Percentiles rank a stretch among this genome's conserved stretches.
These are phyloP conservation scores for Botia almorhae DNA, from an alignment of 2,797 vertebrate species.

Conservation along the genomic window DNA sequence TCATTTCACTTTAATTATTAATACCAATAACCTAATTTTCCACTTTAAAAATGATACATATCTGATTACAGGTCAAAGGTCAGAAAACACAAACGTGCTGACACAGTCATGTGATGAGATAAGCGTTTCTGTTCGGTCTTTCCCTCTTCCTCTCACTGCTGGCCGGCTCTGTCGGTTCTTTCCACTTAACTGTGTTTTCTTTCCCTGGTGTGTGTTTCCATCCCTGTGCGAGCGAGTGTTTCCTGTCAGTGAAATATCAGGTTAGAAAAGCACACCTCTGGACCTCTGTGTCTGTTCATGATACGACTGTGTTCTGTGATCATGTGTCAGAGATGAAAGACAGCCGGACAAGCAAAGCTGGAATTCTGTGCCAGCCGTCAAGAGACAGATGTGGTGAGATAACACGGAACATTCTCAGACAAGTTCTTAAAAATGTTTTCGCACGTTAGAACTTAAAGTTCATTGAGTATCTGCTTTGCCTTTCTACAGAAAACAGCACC, in stretches of 20 bases:
- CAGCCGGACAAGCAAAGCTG: slow-evolving; percentile 3
- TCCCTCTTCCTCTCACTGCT: no score
- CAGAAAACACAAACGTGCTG: background rate
- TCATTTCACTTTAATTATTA: background rate
- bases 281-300: background rate
- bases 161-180: background rate
- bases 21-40: background rate
- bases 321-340: slow-evolving; percentile 17
- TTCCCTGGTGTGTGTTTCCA: slow-evolving; percentile 1
- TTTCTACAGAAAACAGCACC: no score
- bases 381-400: background rate
- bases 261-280: slow-evolving; percentile 41
- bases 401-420: no score
- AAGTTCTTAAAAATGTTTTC: no score
- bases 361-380: background rate
- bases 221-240: slow-evolving; percentile 25
- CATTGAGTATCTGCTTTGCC: no score
- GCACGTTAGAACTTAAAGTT: no score
- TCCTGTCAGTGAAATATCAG: slow-evolving; percentile 40
- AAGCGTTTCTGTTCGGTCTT: background rate
- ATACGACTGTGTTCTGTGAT: slow-evolving; percentile 26
- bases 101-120: background rate
- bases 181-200: slow-evolving; percentile 17
- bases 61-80: background rate
- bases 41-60: background rate